Percentiles rank a stretch among this genome's conserved stretches.
These are phyloP conservation scores for Danio rerio DNA, from an alignment of 2,113 vertebrate genomes.

Conservation along the genomic window DNA sequence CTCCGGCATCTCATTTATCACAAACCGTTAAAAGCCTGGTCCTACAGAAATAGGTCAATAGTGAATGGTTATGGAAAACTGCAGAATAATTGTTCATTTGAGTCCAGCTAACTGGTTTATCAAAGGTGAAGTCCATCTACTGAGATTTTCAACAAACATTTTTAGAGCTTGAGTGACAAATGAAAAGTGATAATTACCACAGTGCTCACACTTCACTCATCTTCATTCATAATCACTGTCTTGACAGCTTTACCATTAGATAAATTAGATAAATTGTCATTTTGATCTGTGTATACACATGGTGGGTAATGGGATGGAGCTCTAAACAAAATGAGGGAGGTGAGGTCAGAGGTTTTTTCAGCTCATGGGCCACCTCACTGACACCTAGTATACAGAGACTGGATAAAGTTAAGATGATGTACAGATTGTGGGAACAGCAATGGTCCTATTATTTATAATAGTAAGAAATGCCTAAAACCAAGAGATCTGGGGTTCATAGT, in stretches of 20 bases:
- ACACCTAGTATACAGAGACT: constrained; percentile 59
- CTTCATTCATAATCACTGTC: constrained; percentile 63
- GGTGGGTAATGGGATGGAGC: constrained; percentile 50
- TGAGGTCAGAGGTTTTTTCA: constrained; percentile 50
- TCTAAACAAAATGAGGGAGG: constrained; percentile 63
- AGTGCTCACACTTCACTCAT: constrained; percentile 71
- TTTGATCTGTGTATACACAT: constrained; percentile 58
- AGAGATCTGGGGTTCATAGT: neutral
- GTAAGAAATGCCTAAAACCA: neutral
- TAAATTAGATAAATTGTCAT: constrained; percentile 68
- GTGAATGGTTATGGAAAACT: neutral
- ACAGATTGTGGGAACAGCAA: neutral
- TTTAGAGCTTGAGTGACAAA: too few relatives aligned
- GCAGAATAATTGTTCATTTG: neutral
- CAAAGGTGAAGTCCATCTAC: neutral
- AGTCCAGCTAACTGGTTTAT: neutral
- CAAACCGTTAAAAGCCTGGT: neutral
- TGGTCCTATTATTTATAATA: neutral
- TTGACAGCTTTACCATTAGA: constrained; percentile 72
- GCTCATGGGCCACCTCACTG: constrained; percentile 59
- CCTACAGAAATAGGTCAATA: neutral
- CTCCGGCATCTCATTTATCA: constrained; percentile 21
- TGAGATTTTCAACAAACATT: neutral
- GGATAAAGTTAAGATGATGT: neutral
- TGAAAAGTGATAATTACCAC: constrained; percentile 53